These are phyloP conservation scores for Ophion costatus DNA, from an alignment of 2,888 invertebrate species.

Conservation along the genomic window DNA sequence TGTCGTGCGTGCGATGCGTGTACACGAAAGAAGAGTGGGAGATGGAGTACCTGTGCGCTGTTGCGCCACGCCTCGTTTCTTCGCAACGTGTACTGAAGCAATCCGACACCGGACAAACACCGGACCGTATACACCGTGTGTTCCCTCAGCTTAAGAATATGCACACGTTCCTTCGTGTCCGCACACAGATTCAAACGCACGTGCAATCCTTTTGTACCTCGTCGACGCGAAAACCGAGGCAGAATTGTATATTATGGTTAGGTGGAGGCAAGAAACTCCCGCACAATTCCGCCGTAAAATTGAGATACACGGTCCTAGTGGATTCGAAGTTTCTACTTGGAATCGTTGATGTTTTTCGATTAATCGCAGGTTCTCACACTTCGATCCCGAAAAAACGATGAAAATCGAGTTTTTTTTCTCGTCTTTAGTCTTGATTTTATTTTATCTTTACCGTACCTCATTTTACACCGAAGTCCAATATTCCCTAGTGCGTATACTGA, in stretches of 20 bases:
- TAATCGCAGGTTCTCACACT: too few relatives aligned
- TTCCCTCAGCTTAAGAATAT: constrained; percentile 38
- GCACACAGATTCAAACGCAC: neutral
- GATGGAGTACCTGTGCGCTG: constrained; percentile 59
- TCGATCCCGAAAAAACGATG: too few relatives aligned
- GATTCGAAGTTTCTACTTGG: too few relatives aligned
- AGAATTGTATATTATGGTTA: constrained; percentile 26
- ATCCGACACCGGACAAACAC: constrained; percentile 67
- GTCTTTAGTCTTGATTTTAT: too few relatives aligned
- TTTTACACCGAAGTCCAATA: too few relatives aligned
- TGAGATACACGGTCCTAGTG: too few relatives aligned
- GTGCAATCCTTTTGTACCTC: neutral
- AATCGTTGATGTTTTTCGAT: too few relatives aligned
- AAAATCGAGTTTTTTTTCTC: too few relatives aligned
- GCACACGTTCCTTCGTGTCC: neutral
- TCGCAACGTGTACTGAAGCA: constrained; percentile 60
- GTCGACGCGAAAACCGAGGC: constrained; percentile 24
- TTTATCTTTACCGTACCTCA: too few relatives aligned
- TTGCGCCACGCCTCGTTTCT: constrained; percentile 67
- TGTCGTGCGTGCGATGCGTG: constrained; percentile 18
- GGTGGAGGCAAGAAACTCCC: constrained; percentile 5
- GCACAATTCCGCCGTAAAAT: neutral
- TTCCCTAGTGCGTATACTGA: too few relatives aligned
- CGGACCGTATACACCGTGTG: constrained; percentile 38
- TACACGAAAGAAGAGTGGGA: constrained; percentile 17